Evolutionary conservation across 2,113 vertebrate genomes (phyloP), one percentile per base, ranked within the genome.

Genomic region (Otus sunia): DNA sequence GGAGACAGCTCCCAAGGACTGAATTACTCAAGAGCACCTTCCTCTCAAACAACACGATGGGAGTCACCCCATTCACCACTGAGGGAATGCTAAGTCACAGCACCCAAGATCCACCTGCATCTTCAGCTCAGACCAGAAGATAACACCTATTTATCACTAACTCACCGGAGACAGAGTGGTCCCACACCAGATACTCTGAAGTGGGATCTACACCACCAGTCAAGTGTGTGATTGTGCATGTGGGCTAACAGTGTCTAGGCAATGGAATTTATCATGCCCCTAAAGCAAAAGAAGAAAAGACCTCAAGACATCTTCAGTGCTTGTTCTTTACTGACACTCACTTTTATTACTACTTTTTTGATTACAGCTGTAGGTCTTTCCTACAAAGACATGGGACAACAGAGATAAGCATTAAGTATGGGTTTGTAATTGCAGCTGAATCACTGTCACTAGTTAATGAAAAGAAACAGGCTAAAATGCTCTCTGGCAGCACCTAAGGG

Each of bases 141-240:
- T 18, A 45, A 0, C 50, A 39, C 5, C 13, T 27, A 3, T 67
- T 58, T 69, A 39, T 53, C 55, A 68, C 13, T 62, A 78, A 45
- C 4, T 13, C 18, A 11, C 2, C 26, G 45, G 27, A 77, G 20
- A 49, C 26, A 66, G 21, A 3, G 34, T 22, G 13, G 14, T 49
- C 36, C 50, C 59, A 69, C 17, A 11, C 12, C 17, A 39, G 36
- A 49, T 25, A 7, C 8, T 81, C 39, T 66, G 3, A 77, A 60
- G 19, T 3, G 23, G 12, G 6, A 53, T 23, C 67, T 45, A 50
- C 18, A 63, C 15, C 41, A 86, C 6, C 27, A 67, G 32, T 2
- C 49, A 80, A 30, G 11, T 1, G 0, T 14, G 7, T 6, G 2
- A 22, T 23, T 15, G 5, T 4, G 5, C 2, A 0, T 3, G 5